These are phyloP conservation scores for Danionella cerebrum DNA, from an alignment of 2,113 vertebrate species.

Conservation along the genomic window DNA sequence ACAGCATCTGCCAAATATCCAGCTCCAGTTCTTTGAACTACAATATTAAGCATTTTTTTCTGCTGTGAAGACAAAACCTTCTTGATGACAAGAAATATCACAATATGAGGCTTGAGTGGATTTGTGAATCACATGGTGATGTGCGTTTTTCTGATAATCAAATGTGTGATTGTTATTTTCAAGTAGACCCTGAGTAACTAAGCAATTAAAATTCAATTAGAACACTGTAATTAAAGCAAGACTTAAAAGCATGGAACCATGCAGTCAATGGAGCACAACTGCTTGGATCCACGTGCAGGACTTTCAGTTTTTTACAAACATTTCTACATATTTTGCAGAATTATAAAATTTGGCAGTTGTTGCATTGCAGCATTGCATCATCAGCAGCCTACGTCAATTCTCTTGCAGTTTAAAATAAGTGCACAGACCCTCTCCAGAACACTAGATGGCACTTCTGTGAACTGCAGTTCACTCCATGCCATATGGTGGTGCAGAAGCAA, in stretches of 20 bases:
- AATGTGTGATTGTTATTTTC: conserved; percentile 19
- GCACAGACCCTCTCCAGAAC: too few relatives aligned
- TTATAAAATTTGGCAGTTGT: too few relatives aligned
- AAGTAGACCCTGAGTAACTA: conserved; percentile 20
- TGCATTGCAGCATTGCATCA: too few relatives aligned
- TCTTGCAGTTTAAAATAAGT: too few relatives aligned
- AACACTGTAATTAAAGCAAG: conserved; percentile 19
- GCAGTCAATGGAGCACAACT: neutral
- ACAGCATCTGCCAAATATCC: conserved; percentile 6
- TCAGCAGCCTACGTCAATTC: too few relatives aligned
- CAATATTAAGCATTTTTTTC: neutral
- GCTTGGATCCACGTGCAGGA: neutral
- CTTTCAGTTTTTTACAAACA: too few relatives aligned
- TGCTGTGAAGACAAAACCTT: neutral
- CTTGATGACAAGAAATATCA: neutral
- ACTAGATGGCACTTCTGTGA: too few relatives aligned
- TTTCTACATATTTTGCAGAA: too few relatives aligned
- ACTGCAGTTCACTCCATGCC: too few relatives aligned
- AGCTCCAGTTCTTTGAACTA: neutral
- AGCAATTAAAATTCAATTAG: conserved; percentile 33
- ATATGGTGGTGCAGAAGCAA: too few relatives aligned
- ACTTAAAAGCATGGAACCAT: conserved; percentile 11
- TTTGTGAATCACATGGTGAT: neutral
- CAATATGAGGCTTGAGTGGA: neutral
- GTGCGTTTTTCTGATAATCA: conserved; percentile 11